phyloP scores from a whole-genome alignment of 1,140 invertebrate species.

The Dreissena polymorpha region DNA sequence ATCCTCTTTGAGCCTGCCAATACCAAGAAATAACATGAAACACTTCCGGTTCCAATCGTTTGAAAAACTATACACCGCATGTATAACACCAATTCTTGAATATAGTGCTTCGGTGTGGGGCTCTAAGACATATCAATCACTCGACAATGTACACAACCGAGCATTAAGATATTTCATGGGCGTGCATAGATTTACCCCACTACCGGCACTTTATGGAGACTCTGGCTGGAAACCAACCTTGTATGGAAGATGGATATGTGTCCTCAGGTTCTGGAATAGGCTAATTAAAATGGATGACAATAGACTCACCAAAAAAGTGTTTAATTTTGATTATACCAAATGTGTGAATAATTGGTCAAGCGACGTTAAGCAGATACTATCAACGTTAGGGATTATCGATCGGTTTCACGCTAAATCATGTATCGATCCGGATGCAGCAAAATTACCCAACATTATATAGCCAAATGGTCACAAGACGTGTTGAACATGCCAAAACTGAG shows the following conservation, averaged over 20 bases:
- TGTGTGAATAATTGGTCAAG: constrained; percentile 15
- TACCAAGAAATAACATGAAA: constrained; percentile 37
- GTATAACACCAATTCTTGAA: constrained; percentile 35
- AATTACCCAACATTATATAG: constrained; percentile 18
- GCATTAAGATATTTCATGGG: constrained; percentile 29
- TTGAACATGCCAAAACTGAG: background rate
- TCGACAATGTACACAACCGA: constrained; percentile 30
- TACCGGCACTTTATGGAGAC: constrained; percentile 2
- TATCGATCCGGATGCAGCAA: background rate
- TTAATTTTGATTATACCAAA: constrained; percentile 2
- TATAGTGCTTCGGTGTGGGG: constrained; percentile 49
- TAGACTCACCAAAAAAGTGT: constrained; percentile 20
- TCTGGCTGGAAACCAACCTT: constrained; percentile 15
- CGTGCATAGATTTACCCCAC: constrained; percentile 1
- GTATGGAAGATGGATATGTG: constrained; percentile 7
- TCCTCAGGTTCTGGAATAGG: constrained; percentile 2
- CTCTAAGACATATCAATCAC: background rate
- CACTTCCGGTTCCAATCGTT: constrained; percentile 36
- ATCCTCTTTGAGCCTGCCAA: too few species aligned
- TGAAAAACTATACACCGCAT: constrained; percentile 37
- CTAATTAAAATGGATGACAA: background rate
- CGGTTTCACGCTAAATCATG: background rate
- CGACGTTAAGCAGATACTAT: constrained; percentile 6
- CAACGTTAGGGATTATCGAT: background rate
- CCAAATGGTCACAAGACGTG: constrained; percentile 7